Conservation (phyloP, 2,113 vertebrate species). For the Raphicerus campestris region DNA sequence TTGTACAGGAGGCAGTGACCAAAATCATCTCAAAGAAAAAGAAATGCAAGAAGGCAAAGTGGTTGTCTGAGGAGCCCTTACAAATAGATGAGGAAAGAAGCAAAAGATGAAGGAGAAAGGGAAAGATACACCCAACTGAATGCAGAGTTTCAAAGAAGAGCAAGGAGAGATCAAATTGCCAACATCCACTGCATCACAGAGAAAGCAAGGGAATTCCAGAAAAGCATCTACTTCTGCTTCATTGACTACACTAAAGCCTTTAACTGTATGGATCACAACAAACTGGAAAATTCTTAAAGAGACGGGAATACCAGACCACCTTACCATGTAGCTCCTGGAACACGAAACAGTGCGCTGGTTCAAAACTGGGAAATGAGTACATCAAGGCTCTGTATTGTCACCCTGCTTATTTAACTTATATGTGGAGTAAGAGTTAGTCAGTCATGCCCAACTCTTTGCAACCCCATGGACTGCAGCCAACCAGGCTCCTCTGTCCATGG, state of each 20-base stretch:
- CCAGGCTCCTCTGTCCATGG: neutral
- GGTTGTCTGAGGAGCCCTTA: neutral
- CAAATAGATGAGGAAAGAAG: neutral
- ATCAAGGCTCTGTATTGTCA: neutral
- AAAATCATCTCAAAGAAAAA: neutral
- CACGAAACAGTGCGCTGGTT: neutral
- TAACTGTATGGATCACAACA: neutral
- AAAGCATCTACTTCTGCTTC: neutral
- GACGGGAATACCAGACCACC: neutral
- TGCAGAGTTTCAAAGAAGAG: neutral
- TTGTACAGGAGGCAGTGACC: neutral
- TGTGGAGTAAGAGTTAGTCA: neutral
- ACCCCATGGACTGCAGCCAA: neutral
- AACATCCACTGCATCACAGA: neutral
- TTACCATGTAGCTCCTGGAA: neutral
- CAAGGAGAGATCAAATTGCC: neutral
- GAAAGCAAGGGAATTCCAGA: neutral
- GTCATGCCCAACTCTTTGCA: rapidly evolving
- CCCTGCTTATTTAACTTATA: neutral
- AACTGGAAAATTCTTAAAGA: neutral
- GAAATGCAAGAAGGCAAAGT: neutral
- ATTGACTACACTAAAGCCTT: neutral
- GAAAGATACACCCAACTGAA: neutral
- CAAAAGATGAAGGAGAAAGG: neutral
- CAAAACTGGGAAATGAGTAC: neutral